A percentile compares a stretch with the other conserved stretches of the same genome.
phyloP scores from a whole-genome alignment of 2,113 vertebrate genomes.

The Isurus oxyrinchus region DNA sequence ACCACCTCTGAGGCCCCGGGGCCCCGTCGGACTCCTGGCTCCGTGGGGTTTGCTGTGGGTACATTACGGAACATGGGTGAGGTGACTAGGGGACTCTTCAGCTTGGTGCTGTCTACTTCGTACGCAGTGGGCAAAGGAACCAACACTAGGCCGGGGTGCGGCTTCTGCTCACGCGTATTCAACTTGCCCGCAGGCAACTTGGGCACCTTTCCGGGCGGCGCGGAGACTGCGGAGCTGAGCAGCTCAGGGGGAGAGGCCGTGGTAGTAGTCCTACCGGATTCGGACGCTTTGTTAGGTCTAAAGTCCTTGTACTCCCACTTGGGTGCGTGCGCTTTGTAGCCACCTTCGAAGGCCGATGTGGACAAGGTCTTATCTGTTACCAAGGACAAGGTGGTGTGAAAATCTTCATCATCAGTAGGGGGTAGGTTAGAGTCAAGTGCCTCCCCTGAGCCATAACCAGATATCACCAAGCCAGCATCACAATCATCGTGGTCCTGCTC shows the following conservation, averaged over 20 bases:
- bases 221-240: conserved; percentile 91
- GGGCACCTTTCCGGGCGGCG: conserved; percentile 84
- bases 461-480: conserved; percentile 92
- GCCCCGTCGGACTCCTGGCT: conserved; percentile 95
- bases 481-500: conserved; percentile 99
- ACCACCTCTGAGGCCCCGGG: conserved; percentile 98
- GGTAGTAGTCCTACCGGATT: conserved; percentile 91
- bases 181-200: conserved; percentile 94
- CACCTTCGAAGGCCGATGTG: conserved; percentile 97
- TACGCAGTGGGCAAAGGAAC: conserved; percentile 98
- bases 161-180: conserved; percentile 95
- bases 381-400: conserved; percentile 99
- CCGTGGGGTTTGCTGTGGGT: conserved; percentile 99
- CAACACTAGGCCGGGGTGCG: conserved; percentile 95
- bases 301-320: conserved; percentile 99
- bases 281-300: conserved; percentile 96
- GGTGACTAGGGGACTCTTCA: conserved; percentile 98
- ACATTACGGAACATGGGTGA: conserved; percentile 99
- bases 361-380: conserved; percentile 99
- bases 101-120: conserved; percentile 98
- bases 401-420: conserved; percentile 99
- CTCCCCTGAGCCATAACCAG: conserved; percentile 99
- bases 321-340: conserved; percentile 93
- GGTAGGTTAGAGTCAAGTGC: conserved; percentile 98
- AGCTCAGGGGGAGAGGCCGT: conserved; percentile 90